Evolutionary conservation across 2,113 vertebrate species (phyloP).

Genomic region (Crotophaga sulcirostris): DNA sequence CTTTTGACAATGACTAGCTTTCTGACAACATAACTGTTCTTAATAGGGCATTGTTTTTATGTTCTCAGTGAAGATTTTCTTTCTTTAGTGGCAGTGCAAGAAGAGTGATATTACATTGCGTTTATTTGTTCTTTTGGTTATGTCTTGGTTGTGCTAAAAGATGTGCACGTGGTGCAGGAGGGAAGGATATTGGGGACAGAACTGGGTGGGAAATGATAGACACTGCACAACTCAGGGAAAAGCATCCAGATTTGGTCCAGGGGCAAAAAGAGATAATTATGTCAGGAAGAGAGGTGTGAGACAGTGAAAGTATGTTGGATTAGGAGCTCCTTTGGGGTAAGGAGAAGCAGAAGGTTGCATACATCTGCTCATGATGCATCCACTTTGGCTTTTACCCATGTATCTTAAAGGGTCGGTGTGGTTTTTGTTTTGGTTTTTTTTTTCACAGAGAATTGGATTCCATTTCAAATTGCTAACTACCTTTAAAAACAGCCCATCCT

Average conservation of each 20-base stretch:
- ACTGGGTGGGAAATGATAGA: background rate
- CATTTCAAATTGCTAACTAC: background rate
- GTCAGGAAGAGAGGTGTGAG: background rate
- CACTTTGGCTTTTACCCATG: background rate
- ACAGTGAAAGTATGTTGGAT: background rate
- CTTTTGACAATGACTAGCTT: background rate
- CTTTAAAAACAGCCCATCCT: background rate
- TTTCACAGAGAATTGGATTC: background rate
- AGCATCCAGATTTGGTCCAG: background rate
- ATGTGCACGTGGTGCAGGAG: accelerated
- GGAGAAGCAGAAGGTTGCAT: slow-evolving; percentile 16
- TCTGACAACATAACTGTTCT: background rate
- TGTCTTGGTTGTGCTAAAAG: background rate
- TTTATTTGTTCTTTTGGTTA: background rate
- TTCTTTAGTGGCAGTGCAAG: background rate
- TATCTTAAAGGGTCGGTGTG: background rate
- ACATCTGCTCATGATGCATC: background rate
- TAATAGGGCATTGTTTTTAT: background rate
- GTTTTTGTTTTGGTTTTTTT: too few relatives aligned
- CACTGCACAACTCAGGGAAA: background rate
- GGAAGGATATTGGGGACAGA: background rate
- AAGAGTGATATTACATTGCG: background rate
- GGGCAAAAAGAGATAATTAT: background rate
- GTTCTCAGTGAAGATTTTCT: background rate
- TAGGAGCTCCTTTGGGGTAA: background rate